Evolutionary conservation across 2,888 invertebrate species (phyloP).

Genomic region (Panorpa germanica): DNA sequence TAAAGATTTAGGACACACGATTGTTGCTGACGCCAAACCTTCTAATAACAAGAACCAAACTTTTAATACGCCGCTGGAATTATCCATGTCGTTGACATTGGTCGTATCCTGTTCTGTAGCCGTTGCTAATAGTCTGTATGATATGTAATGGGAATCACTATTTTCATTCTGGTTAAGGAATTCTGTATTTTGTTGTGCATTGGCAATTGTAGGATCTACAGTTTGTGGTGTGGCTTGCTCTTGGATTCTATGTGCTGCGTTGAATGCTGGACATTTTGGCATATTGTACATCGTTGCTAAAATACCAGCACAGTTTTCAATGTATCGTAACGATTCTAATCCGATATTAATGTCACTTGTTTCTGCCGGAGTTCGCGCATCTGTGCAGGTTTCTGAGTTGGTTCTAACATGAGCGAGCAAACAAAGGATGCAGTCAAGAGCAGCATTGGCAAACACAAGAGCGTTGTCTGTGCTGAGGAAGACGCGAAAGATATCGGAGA

Average conservation of each 20-base stretch:
- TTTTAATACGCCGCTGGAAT: slow-evolving; percentile 65
- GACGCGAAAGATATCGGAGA: slow-evolving; percentile 81
- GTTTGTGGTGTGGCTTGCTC: too few relatives aligned
- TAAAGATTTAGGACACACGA: slow-evolving; percentile 74
- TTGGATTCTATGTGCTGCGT: slow-evolving; percentile 69
- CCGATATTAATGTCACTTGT: slow-evolving; percentile 17
- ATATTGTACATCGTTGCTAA: slow-evolving; percentile 83
- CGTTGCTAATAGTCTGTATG: slow-evolving; percentile 38
- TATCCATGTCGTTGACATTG: slow-evolving; percentile 40
- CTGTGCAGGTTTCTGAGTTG: slow-evolving; percentile 37
- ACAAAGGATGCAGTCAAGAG: slow-evolving; percentile 84
- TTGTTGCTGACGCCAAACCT: slow-evolving; percentile 62
- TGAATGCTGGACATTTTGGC: slow-evolving; percentile 87
- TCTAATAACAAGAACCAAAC: slow-evolving; percentile 83
- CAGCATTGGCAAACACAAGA: slow-evolving; percentile 83
- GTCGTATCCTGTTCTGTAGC: too few relatives aligned
- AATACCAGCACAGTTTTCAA: slow-evolving; percentile 73
- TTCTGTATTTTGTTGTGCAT: too few relatives aligned
- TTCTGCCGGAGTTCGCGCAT: slow-evolving; percentile 42
- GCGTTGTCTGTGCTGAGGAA: slow-evolving; percentile 88
- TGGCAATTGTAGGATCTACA: too few relatives aligned
- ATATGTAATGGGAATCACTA: too few relatives aligned
- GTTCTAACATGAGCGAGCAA: slow-evolving; percentile 42
- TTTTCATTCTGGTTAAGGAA: too few relatives aligned
- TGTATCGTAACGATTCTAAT: slow-evolving; percentile 59